phyloP scores from a whole-genome alignment of 2,113 vertebrate genomes.

The Egretta garzetta region DNA sequence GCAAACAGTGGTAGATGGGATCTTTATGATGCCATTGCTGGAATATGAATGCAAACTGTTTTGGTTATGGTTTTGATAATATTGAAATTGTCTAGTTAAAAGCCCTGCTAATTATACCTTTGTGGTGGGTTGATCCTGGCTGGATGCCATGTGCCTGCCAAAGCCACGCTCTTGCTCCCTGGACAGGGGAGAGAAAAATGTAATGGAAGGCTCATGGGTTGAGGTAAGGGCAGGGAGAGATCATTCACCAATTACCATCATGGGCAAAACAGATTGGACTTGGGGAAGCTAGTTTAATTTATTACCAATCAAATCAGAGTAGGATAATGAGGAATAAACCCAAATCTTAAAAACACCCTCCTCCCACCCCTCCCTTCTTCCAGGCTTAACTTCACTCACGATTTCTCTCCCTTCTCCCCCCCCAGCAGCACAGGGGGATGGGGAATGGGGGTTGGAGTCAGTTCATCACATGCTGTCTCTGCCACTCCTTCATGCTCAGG shows the following conservation, averaged over 20 bases:
- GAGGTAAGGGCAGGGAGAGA: too few relatives aligned
- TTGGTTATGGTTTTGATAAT: background rate
- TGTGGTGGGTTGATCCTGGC: background rate
- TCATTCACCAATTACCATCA: too few relatives aligned
- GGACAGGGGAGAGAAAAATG: too few relatives aligned
- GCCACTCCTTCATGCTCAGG: background rate
- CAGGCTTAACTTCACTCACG: background rate
- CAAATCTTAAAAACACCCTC: background rate
- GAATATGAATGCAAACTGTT: background rate
- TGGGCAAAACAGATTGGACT: background rate
- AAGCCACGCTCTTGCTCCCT: background rate
- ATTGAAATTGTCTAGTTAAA: background rate
- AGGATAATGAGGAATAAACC: background rate
- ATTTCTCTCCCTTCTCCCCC: background rate
- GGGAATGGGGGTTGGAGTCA: background rate
- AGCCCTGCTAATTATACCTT: background rate
- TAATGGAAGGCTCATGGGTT: too few relatives aligned
- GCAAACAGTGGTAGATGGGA: background rate
- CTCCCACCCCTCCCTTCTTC: background rate
- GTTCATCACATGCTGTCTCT: background rate
- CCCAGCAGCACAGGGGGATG: accelerated
- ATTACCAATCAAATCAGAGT: background rate
- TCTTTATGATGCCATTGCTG: background rate
- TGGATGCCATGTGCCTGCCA: background rate
- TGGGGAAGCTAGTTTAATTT: background rate